These are phyloP conservation scores for Platichthys flesus DNA, from an alignment of 2,113 vertebrate species.

Conservation along the genomic window DNA sequence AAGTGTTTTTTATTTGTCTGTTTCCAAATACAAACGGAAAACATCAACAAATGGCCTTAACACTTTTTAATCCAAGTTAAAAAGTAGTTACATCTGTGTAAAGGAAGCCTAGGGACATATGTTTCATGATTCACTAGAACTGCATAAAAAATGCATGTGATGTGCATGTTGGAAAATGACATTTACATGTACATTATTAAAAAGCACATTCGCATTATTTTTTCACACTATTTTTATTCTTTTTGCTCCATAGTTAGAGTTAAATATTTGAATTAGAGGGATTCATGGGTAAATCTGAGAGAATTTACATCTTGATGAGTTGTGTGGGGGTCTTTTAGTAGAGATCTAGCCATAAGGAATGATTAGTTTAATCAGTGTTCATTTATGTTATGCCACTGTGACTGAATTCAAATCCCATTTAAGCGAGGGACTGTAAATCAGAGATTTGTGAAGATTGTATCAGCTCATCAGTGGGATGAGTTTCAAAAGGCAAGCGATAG, in stretches of 20 bases:
- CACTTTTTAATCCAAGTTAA: too few species aligned
- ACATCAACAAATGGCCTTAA: too few species aligned
- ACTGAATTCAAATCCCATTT: conserved; percentile 52
- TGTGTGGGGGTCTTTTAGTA: neutral
- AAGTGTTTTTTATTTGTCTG: too few species aligned
- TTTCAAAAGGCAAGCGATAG: conserved; percentile 19
- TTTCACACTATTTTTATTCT: neutral
- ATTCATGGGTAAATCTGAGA: neutral
- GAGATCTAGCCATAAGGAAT: conserved; percentile 19
- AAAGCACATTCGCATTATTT: neutral
- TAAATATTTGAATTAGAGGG: neutral
- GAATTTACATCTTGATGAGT: conserved; percentile 17
- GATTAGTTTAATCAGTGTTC: conserved; percentile 37
- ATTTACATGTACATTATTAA: conserved; percentile 10
- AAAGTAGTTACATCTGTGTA: too few species aligned
- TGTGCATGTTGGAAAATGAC: conserved; percentile 2
- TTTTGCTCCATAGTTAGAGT: neutral
- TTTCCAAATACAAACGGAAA: too few species aligned
- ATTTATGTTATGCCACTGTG: conserved; percentile 29
- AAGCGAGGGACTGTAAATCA: conserved; percentile 20
- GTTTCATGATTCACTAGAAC: conserved; percentile 6
- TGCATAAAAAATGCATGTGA: conserved; percentile 14
- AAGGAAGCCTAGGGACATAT: too few species aligned
- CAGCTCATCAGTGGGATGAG: conserved; percentile 17
- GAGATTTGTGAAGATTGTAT: conserved; percentile 45